These are phyloP conservation scores for Habrosyne pyritoides DNA, from an alignment of 2,888 invertebrate species.

Conservation along the genomic window DNA sequence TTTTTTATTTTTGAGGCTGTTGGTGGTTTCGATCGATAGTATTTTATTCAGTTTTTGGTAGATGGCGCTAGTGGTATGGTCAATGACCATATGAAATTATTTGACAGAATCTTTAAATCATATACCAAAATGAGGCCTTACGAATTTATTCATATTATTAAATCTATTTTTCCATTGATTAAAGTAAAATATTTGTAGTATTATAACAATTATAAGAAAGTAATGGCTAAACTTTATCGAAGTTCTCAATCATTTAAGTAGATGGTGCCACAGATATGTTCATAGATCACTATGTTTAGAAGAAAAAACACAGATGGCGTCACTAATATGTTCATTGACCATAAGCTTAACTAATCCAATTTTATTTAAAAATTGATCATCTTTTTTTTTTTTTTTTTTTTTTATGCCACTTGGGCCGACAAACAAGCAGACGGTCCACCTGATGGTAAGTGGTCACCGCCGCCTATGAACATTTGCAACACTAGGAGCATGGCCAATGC, in stretches of 20 bases:
- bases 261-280: background rate
- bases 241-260: background rate
- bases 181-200: background rate
- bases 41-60: conserved; percentile 17
- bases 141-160: too few relatives aligned
- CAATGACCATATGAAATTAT: conserved; percentile 36
- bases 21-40: background rate
- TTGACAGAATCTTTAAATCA: too few relatives aligned
- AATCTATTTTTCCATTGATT: background rate
- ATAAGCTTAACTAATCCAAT: conserved; percentile 8
- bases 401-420: too few relatives aligned
- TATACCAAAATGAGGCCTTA: too few relatives aligned
- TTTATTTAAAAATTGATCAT: too few relatives aligned
- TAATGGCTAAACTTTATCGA: background rate
- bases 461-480: too few relatives aligned
- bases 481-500: too few relatives aligned
- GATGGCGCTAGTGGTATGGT: conserved; percentile 48
- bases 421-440: too few relatives aligned
- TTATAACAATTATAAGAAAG: background rate
- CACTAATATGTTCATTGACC: conserved; percentile 35
- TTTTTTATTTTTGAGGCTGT: background rate
- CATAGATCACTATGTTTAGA: background rate
- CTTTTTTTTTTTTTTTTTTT: too few relatives aligned
- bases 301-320: conserved; percentile 23
- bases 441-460: too few relatives aligned